Evolutionary conservation across 92 coral and sea anemone genomes (phyloP), one percentile per base, ranked within the genome.

Genomic region (Paragorgia papillata): DNA sequence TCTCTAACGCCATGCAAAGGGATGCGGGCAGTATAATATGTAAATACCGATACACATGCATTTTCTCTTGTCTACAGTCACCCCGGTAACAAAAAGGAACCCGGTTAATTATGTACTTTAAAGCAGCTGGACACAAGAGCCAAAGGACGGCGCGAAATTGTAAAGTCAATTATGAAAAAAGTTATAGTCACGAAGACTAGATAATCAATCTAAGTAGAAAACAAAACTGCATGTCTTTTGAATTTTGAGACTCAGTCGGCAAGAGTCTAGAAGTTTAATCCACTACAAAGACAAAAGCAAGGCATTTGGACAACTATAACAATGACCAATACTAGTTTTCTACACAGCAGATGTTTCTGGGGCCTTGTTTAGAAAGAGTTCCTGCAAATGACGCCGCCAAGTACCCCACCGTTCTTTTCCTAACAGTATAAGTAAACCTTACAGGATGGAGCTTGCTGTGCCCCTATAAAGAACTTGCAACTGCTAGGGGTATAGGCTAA

Each of bases 41-140:
- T 68, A 68, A 68, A 68, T 68, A 19, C 33, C 32, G 30, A 27
- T 59, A 49, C 75, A 68, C 33, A 68, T 66, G n/a, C n/a, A n/a
- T 68, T 67, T 49, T n/a, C 59, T 48, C 53, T 46, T 15, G 53
- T 37, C 12, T 37, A 12, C 43, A 12, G n/a, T n/a, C 12, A 37
- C 43, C 17, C 17, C 53, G 2, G 7, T 46, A 46, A 46, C 53
- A 46, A 46, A 46, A 46, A 46, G n/a, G 2, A 4, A 12, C 2
- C 53, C 15, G 43, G 53, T 46, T 46, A 46, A 46, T 46, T 46
- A 46, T 46, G 15, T n/a, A 15, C n/a, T 15, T 46, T 2, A 15
- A n/a, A 46, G n/a, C 53, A 46, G 53, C 53, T 46, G 53, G 2
- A 46, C 53, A 15, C 7, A 6, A 7, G 14, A n/a, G 14, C 14